phyloP scores from a whole-genome alignment of 2,797 vertebrate species.

The Brachymystax lenok region DNA sequence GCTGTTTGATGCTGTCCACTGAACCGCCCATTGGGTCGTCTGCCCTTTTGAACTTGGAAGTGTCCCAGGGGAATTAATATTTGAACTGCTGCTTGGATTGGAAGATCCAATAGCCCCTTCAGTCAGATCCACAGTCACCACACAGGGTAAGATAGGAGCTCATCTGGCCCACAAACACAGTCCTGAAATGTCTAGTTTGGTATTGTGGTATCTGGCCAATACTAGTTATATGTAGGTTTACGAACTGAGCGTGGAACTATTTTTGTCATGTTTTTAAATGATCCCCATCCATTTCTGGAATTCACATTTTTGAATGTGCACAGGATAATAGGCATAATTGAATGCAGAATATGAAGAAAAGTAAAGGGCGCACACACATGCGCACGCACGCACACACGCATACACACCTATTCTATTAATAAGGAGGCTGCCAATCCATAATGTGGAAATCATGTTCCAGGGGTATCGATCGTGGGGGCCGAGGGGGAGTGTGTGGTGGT shows the following conservation, averaged over 20 bases:
- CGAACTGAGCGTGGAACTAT: too few species aligned
- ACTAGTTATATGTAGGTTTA: neutral
- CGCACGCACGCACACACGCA: slow-evolving; percentile 15
- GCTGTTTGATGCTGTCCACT: slow-evolving; percentile 27
- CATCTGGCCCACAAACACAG: neutral
- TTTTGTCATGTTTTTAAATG: too few species aligned
- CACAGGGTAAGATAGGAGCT: neutral
- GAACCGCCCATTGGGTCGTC: slow-evolving; percentile 7
- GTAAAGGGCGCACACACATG: neutral
- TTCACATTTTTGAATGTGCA: too few species aligned
- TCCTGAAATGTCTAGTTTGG: neutral
- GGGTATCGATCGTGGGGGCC: slow-evolving; percentile 77
- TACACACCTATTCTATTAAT: slow-evolving; percentile 83
- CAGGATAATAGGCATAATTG: too few species aligned
- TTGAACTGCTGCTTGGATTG: slow-evolving; percentile 21
- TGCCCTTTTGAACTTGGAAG: slow-evolving; percentile 43
- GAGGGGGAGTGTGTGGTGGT: slow-evolving; percentile 31
- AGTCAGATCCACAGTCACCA: neutral
- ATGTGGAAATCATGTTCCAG: slow-evolving; percentile 88
- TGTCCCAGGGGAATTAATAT: slow-evolving; percentile 32
- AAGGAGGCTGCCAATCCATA: slow-evolving; percentile 87
- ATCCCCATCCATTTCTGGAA: too few species aligned
- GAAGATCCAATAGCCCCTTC: slow-evolving; percentile 34
- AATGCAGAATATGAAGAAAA: too few species aligned
- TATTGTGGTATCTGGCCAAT: neutral